Conservation (phyloP, 2,888 invertebrate genomes). For the Tenthredo scrophulariae region DNA sequence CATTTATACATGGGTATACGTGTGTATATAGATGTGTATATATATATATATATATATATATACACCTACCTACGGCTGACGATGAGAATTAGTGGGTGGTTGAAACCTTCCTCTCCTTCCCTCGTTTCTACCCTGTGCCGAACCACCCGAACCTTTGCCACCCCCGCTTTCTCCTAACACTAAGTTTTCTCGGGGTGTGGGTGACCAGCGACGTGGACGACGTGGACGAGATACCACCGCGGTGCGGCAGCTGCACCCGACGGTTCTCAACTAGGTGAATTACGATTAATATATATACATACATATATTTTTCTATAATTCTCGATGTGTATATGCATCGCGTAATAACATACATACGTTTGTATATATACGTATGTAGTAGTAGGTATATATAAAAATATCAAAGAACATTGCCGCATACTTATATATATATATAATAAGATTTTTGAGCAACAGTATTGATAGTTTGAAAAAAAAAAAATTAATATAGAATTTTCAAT, state of each 20-base stretch:
- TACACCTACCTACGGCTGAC: slow-evolving; percentile 62
- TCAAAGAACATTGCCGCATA: not conserved
- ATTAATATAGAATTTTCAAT: too few relatives aligned
- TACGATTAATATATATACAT: too few relatives aligned
- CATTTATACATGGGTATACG: slow-evolving; percentile 1
- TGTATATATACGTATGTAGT: not conserved
- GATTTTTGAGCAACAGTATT: not conserved
- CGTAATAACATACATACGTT: not conserved
- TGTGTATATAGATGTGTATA: slow-evolving; percentile 27
- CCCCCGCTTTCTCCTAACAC: slow-evolving; percentile 68
- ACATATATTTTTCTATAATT: too few relatives aligned
- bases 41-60: slow-evolving; percentile 44
- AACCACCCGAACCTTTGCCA: slow-evolving; percentile 60
- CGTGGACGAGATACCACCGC: slow-evolving; percentile 61
- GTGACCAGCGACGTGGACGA: slow-evolving; percentile 77
- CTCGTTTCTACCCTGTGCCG: slow-evolving; percentile 56
- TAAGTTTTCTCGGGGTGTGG: slow-evolving; percentile 73
- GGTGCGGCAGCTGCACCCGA: slow-evolving; percentile 76
- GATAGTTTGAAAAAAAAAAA: not conserved
- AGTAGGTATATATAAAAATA: not conserved
- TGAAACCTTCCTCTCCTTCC: slow-evolving; percentile 61
- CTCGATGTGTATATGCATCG: too few relatives aligned
- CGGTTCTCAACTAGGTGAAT: slow-evolving; percentile 68
- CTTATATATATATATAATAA: too few relatives aligned
- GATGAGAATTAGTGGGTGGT: slow-evolving; percentile 63